These are phyloP conservation scores for Rhabdomys dilectus DNA, from an alignment of 2,113 vertebrate genomes.

Conservation along the genomic window DNA sequence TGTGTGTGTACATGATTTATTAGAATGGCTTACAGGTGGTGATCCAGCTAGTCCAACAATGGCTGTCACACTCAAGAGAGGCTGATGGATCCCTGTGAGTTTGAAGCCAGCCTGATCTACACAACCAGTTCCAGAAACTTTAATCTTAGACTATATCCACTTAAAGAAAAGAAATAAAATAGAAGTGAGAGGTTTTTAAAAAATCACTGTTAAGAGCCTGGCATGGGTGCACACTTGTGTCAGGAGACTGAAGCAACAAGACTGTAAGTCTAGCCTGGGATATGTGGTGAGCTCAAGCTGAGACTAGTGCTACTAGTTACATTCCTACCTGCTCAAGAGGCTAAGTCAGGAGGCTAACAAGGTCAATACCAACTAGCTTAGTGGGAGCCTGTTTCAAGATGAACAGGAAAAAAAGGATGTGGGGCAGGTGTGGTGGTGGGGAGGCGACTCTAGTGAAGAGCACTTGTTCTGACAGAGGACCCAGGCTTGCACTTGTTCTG, in stretches of 20 bases:
- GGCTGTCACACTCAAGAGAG: neutral
- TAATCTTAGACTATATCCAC: neutral
- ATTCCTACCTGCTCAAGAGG: neutral
- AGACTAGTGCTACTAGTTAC: neutral
- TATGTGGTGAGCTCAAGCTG: neutral
- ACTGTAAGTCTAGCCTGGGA: neutral
- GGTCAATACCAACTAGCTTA: neutral
- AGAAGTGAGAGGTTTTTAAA: neutral
- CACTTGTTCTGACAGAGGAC: neutral
- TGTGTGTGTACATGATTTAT: neutral
- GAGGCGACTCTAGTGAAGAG: neutral
- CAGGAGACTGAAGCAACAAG: neutral
- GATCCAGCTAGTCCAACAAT: neutral
- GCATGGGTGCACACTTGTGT: neutral
- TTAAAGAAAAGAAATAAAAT: slow-evolving; percentile 21
- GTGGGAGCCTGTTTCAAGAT: neutral
- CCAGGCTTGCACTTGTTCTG: neutral
- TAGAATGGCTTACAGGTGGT: neutral
- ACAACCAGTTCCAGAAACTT: neutral
- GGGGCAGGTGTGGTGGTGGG: neutral
- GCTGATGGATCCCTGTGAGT: neutral
- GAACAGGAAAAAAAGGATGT: neutral
- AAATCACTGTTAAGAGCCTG: neutral
- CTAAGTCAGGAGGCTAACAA: neutral
- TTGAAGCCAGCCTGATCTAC: neutral